A percentile compares a stretch with the other conserved stretches of the same genome.
Conservation (phyloP, 2,888 invertebrate genomes). For the Tetragonula carbonaria region DNA sequence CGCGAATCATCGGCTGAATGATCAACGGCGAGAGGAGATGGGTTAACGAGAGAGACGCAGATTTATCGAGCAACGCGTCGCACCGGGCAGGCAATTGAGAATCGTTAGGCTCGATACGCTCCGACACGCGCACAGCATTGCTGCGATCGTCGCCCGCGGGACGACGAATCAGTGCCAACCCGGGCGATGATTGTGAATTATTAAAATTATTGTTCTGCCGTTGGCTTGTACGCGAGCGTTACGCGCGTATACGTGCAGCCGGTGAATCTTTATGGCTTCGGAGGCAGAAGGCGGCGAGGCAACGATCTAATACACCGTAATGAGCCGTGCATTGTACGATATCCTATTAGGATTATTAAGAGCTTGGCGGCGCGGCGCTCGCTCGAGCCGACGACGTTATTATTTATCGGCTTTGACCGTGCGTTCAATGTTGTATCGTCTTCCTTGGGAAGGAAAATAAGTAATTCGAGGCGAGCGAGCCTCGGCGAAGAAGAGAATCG, state of each 20-base stretch:
- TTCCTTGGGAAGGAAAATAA: conserved; percentile 18
- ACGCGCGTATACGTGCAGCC: conserved; percentile 54
- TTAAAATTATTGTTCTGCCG: conserved; percentile 69
- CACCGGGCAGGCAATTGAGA: conserved; percentile 66
- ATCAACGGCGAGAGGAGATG: conserved; percentile 15
- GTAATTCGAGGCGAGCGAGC: conserved; percentile 14
- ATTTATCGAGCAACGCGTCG: conserved; percentile 50
- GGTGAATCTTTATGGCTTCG: conserved; percentile 70
- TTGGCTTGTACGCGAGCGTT: conserved; percentile 5
- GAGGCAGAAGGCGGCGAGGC: conserved; percentile 61
- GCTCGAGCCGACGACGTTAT: conserved; percentile 42
- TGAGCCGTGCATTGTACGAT: conserved; percentile 66
- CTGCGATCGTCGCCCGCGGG: conserved; percentile 44
- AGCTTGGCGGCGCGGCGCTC: conserved; percentile 32
- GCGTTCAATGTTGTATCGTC: conserved; percentile 47
- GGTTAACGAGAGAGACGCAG: conserved; percentile 35
- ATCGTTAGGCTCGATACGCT: conserved; percentile 63
- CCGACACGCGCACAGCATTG: conserved; percentile 50
- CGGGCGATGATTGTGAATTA: conserved; percentile 74
- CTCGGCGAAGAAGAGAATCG: conserved; percentile 3
- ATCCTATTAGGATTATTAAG: conserved; percentile 69
- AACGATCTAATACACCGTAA: conserved; percentile 70
- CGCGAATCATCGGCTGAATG: conserved; percentile 4
- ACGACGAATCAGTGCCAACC: conserved; percentile 13
- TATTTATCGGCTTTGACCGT: conserved; percentile 49